phyloP scores from a whole-genome alignment of 2,797 vertebrate species.

The Hippopotamyrus pictus region DNA sequence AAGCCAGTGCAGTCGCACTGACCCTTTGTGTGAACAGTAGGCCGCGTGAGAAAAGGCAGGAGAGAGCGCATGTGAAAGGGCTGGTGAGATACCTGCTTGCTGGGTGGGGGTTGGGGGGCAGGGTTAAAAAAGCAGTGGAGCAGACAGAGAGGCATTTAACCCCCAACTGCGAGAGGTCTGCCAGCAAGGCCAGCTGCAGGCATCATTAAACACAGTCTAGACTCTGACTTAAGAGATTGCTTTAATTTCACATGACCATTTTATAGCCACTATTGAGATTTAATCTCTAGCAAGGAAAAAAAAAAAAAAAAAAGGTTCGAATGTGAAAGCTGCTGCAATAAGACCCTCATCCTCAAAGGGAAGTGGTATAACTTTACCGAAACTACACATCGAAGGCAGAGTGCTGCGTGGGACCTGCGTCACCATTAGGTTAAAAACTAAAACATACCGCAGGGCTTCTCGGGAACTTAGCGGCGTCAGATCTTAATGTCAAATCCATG shows the following conservation, averaged over 20 bases:
- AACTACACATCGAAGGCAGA: neutral
- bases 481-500: neutral
- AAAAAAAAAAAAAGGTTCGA: neutral
- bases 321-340: neutral
- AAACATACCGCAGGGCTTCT: neutral
- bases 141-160: neutral
- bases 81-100: neutral
- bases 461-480: neutral
- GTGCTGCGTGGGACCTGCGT: neutral
- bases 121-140: neutral
- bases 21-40: slow-evolving; percentile 20
- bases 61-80: neutral
- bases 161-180: slow-evolving; percentile 3
- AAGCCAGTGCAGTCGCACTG: neutral
- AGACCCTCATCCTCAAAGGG: neutral
- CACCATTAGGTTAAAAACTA: neutral
- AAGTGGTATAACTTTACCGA: neutral
- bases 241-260: slow-evolving; percentile 13
- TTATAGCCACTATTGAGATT: slow-evolving; percentile 1
- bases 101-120: neutral
- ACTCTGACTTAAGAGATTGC: slow-evolving; percentile 26
- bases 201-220: slow-evolving; percentile 25
- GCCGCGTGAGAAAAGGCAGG: neutral
- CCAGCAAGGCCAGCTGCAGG: slow-evolving; percentile 17
- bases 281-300: neutral